A percentile compares a stretch with the other conserved stretches of the same genome.
These are phyloP conservation scores for Anarrhichthys ocellatus DNA, from an alignment of 2,113 vertebrate species.

Conservation along the genomic window DNA sequence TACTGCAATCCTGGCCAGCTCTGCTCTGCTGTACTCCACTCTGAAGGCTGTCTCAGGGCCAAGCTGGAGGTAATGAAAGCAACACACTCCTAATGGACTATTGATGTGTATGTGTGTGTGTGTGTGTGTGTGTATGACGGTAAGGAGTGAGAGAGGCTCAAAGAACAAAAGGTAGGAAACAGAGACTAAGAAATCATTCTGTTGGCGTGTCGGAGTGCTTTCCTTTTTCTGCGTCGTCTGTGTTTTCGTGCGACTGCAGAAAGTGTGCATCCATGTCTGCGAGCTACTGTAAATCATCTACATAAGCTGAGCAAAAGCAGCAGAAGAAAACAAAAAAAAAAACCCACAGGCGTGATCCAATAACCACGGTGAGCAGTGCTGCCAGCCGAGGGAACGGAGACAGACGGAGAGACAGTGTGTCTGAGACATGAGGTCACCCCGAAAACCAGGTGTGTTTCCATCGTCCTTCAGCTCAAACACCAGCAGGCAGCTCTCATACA, in stretches of 20 bases:
- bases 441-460: conserved; percentile 65
- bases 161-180: conserved; percentile 60
- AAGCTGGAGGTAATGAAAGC: conserved; percentile 79
- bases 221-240: conserved; percentile 12
- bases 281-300: conserved; percentile 46
- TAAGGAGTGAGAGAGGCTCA: conserved; percentile 30
- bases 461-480: conserved; percentile 48
- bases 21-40: conserved; percentile 62
- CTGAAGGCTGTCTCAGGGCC: conserved; percentile 75
- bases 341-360: conserved; percentile 44
- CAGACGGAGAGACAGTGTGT: conserved; percentile 57
- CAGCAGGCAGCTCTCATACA: conserved; percentile 20
- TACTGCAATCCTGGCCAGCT: conserved; percentile 65
- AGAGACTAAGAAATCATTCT: conserved; percentile 56
- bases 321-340: conserved; percentile 18
- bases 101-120: conserved; percentile 61
- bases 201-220: conserved; percentile 30
- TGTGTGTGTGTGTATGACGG: conserved; percentile 22
- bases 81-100: conserved; percentile 78
- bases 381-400: conserved; percentile 43
- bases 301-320: conserved; percentile 33
- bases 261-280: conserved; percentile 46
- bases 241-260: conserved; percentile 34
- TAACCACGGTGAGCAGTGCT: conserved; percentile 1
- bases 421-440: conserved; percentile 65